Conservation (phyloP, 2,113 vertebrate genomes). For the Petaurus breviceps region DNA sequence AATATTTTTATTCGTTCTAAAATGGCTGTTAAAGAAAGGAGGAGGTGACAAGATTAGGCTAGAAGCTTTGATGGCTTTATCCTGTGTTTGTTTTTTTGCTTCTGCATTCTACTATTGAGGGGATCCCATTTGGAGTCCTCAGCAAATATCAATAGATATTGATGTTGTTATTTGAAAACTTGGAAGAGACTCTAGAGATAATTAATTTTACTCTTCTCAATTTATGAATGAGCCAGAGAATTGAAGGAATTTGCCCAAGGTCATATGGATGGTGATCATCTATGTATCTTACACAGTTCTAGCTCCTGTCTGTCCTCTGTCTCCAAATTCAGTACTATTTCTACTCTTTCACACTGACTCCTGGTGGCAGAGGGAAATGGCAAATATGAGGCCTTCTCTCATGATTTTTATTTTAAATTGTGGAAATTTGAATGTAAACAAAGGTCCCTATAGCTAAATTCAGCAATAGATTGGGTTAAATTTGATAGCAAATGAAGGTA, state of each 20-base stretch:
- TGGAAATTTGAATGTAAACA: conserved; percentile 19
- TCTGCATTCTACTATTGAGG: too few relatives aligned
- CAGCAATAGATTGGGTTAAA: conserved; percentile 39
- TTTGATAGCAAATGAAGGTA: conserved; percentile 25
- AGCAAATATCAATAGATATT: too few relatives aligned
- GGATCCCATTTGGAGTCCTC: too few relatives aligned
- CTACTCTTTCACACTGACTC: conserved; percentile 1
- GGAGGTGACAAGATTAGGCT: too few relatives aligned
- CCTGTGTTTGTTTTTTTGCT: too few relatives aligned
- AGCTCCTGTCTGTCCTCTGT: neutral
- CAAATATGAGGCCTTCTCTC: conserved; percentile 24
- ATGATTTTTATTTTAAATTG: conserved; percentile 22
- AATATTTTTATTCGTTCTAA: too few relatives aligned
- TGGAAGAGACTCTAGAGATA: conserved; percentile 18
- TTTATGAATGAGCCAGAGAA: conserved; percentile 29
- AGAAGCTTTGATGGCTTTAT: too few relatives aligned
- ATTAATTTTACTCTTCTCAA: neutral
- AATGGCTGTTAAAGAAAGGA: too few relatives aligned
- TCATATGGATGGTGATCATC: neutral
- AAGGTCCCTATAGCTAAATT: conserved; percentile 16
- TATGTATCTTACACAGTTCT: conserved; percentile 3
- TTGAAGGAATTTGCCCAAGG: neutral
- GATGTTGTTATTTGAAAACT: conserved; percentile 20
- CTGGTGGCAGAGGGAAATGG: conserved; percentile 35
- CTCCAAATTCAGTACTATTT: conserved; percentile 6